Evolutionary conservation across 2,888 invertebrate species (phyloP).

Genomic region (Bellardia pandia): DNA sequence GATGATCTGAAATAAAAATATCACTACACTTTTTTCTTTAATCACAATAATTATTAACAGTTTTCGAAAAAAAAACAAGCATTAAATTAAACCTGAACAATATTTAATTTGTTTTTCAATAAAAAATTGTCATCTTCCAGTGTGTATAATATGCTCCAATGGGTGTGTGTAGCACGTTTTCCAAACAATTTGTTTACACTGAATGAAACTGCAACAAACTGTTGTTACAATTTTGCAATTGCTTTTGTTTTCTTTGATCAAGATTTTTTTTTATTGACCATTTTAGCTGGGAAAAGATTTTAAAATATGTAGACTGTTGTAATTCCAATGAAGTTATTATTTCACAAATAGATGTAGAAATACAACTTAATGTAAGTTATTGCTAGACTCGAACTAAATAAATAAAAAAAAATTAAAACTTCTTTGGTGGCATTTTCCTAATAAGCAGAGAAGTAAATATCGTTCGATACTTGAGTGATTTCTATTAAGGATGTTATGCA

Average conservation of each 20-base stretch:
- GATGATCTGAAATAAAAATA: slow-evolving; percentile 21
- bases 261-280: background rate
- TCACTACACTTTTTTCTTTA: slow-evolving; percentile 6
- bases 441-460: background rate
- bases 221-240: background rate
- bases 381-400: background rate
- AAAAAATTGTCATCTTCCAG: background rate
- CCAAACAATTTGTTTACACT: slow-evolving; percentile 25
- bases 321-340: slow-evolving; percentile 58
- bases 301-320: background rate
- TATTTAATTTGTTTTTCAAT: background rate
- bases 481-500: slow-evolving; percentile 32
- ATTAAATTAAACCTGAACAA: background rate
- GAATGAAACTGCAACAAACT: background rate
- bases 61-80: background rate
- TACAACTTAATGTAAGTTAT: slow-evolving; percentile 17
- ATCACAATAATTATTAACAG: background rate
- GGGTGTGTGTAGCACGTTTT: background rate
- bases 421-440: slow-evolving; percentile 40
- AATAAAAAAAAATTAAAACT: background rate
- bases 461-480: background rate
- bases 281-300: background rate
- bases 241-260: background rate
- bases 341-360: slow-evolving; percentile 14
- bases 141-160: background rate